A percentile compares a stretch with the other conserved stretches of the same genome.
These are phyloP conservation scores for Orthosia cruda DNA, from an alignment of 2,888 invertebrate species.

Conservation along the genomic window DNA sequence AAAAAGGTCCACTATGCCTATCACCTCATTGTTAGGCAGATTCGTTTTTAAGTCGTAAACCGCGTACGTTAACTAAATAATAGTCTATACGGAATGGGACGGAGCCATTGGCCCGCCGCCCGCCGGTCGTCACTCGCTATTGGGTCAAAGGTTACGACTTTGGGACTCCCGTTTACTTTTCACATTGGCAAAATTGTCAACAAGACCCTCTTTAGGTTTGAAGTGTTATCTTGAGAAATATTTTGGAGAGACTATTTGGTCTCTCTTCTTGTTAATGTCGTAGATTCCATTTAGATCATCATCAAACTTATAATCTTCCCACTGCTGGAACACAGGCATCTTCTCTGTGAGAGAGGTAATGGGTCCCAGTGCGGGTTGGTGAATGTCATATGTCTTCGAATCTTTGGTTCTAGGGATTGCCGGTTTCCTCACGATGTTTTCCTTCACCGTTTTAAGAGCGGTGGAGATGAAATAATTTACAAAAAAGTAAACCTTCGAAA, in stretches of 20 bases:
- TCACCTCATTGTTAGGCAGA: conserved; percentile 11
- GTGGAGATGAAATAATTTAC: too few relatives aligned
- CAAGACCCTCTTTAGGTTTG: conserved; percentile 6
- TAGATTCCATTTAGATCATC: too few relatives aligned
- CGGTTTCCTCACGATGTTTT: too few relatives aligned
- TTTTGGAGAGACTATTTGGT: not conserved
- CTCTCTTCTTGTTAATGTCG: too few relatives aligned
- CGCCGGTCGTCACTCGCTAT: conserved; percentile 31
- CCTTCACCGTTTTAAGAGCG: too few relatives aligned
- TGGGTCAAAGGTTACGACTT: conserved; percentile 53
- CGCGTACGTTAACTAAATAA: conserved; percentile 62
- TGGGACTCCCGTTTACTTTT: conserved; percentile 27
- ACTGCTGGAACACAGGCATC: too few relatives aligned
- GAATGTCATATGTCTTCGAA: too few relatives aligned
- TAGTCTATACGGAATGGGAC: conserved; percentile 44
- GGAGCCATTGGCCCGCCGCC: conserved; percentile 40
- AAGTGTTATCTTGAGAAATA: conserved; percentile 10
- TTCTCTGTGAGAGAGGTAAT: too few relatives aligned
- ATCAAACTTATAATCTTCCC: too few relatives aligned
- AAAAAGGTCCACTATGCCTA: not conserved
- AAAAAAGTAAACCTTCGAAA: too few relatives aligned
- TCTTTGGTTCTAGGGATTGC: too few relatives aligned
- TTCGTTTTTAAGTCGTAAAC: conserved; percentile 49
- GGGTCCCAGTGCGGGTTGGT: too few relatives aligned
- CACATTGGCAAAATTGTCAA: conserved; percentile 19